Evolutionary conservation across 2,113 vertebrate genomes (phyloP).

Genomic region (Laterallus jamaicensis): DNA sequence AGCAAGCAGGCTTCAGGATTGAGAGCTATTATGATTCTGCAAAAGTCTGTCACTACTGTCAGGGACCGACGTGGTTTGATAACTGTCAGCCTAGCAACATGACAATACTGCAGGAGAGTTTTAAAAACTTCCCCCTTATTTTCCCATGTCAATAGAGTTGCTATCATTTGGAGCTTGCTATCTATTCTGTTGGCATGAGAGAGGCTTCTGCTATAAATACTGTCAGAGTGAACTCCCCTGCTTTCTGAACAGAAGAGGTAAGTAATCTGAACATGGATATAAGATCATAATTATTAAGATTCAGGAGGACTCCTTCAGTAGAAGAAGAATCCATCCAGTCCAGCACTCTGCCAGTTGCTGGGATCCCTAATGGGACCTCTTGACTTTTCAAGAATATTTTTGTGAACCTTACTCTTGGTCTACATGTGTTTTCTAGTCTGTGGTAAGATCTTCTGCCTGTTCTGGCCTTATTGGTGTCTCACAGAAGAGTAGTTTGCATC

Average conservation of each 20-base stretch:
- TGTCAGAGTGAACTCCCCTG: background rate
- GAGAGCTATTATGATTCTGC: background rate
- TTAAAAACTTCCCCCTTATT: background rate
- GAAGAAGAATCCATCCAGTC: background rate
- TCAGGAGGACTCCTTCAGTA: background rate
- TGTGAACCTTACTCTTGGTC: background rate
- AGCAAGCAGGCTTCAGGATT: background rate
- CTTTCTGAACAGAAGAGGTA: background rate
- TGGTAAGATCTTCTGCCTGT: background rate
- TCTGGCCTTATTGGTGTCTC: background rate
- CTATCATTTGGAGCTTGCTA: background rate
- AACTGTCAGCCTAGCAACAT: background rate
- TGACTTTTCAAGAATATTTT: background rate
- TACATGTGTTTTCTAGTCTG: background rate
- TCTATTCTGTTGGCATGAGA: background rate
- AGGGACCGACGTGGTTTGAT: background rate
- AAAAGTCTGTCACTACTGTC: background rate
- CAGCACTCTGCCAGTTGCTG: background rate
- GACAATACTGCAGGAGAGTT: background rate
- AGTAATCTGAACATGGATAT: background rate
- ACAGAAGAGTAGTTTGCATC: background rate
- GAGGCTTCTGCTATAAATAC: background rate
- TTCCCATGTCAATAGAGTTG: background rate
- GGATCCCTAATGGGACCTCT: background rate
- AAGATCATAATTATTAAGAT: background rate